Base-by-base conservation (phyloP, 2,797 vertebrate species). In the Phataginus tetradactyla region DNA sequence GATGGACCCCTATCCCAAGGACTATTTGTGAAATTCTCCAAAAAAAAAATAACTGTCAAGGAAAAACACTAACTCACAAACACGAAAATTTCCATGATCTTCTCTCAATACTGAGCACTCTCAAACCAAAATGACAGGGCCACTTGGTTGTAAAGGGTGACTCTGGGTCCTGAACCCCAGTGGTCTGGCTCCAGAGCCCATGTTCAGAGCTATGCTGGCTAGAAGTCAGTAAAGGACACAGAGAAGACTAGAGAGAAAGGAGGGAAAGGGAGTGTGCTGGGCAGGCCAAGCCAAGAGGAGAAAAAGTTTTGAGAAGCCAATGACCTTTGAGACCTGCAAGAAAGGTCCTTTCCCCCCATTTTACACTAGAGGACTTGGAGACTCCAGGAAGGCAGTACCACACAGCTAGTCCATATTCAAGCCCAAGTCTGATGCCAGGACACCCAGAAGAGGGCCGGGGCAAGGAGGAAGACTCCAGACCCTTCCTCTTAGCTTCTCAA, bases 31-130 rank as follows among this genome's bases (percentile, higher is more conserved):
- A 86, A 90, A 89, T 37, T 69, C 68, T 68, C 59, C 37, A 32
- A n/a, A 95, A 85, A 71, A 14, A 85, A 90, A 95, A 86, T 63
- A 53, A 63, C 53, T 29, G 4, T 63, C 64, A 49, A 83, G 21
- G 29, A 14, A 25, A 69, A 80, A 71, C 23, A 3, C 18, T 8
- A 68, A 37, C n/a, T 55, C 45, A 1, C 37, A 23, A 75, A 42
- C 32, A 25, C 20, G 21, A 45, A 63, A 32, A 63, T 0, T 3
- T 39, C 9, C 53, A n/a, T 1, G n/a, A 45, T n/a, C 34, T 61
- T 75, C 83, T 81, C 80, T 94, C n/a, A 39, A 51, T 17, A 10
- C 18, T 11, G 29, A 86, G n/a, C 13, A 3, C 59, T 15, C 21
- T 94, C 83, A 74, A n/a, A 69, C 57, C 55, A 59, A n/a, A 25